These are phyloP conservation scores for Phylloscopus trochilus DNA, from an alignment of 2,113 vertebrate genomes.

Conservation along the genomic window DNA sequence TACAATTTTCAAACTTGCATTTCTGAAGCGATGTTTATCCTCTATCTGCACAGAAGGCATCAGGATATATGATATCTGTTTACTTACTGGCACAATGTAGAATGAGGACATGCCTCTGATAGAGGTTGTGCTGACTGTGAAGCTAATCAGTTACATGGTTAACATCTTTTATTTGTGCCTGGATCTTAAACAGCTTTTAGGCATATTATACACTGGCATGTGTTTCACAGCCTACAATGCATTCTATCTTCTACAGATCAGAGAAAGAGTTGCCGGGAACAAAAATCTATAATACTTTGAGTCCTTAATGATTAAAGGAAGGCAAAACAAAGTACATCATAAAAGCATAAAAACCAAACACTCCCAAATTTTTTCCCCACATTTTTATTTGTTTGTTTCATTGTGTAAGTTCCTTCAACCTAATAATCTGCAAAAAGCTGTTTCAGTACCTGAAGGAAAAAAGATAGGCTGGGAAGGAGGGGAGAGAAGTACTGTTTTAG, in stretches of 20 bases:
- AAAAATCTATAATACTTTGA: not conserved
- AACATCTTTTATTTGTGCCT: not conserved
- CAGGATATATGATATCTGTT: not conserved
- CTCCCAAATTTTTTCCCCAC: not conserved
- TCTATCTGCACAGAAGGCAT: rapidly evolving
- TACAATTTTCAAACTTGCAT: not conserved
- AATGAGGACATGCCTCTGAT: not conserved
- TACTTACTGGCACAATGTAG: not conserved
- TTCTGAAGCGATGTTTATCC: not conserved
- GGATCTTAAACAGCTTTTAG: not conserved
- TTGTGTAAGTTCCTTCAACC: not conserved
- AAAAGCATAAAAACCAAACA: not conserved
- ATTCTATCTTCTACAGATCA: not conserved
- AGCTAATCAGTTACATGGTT: not conserved
- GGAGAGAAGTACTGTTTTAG: not conserved
- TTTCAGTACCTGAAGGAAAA: not conserved
- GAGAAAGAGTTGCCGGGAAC: not conserved
- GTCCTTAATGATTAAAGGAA: not conserved
- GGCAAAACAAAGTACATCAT: not conserved
- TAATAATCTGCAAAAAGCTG: not conserved
- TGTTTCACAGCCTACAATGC: rapidly evolving
- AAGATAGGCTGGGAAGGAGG: rapidly evolving
- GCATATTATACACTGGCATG: not conserved
- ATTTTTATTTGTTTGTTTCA: not conserved
- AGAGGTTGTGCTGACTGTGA: not conserved